Evolutionary conservation across 2,888 invertebrate species (phyloP).

Genomic region (Nephrotoma flavescens): DNA sequence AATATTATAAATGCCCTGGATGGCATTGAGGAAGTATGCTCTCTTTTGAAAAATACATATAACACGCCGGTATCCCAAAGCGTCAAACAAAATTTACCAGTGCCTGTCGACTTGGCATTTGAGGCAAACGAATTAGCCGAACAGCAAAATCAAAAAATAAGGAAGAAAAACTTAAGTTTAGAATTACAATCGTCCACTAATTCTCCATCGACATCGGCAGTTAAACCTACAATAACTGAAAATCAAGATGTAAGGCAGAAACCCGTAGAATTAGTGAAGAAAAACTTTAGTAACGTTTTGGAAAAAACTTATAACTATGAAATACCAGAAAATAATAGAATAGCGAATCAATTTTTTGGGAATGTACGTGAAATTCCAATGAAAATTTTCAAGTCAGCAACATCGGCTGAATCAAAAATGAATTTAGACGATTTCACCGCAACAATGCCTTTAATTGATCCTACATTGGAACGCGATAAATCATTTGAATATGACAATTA

Average conservation of each 20-base stretch:
- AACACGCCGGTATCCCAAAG: slow-evolving; percentile 3
- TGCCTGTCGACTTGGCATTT: slow-evolving; percentile 28
- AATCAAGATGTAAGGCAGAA: not conserved
- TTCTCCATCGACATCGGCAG: not conserved
- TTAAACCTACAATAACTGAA: not conserved
- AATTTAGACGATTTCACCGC: not conserved
- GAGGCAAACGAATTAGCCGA: slow-evolving; percentile 28
- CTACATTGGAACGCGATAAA: slow-evolving; percentile 1
- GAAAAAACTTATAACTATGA: slow-evolving; percentile 18
- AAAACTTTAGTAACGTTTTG: not conserved
- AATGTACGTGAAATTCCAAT: not conserved
- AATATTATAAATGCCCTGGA: slow-evolving; percentile 31
- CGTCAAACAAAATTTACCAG: slow-evolving; percentile 4
- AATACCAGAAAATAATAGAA: slow-evolving; percentile 24
- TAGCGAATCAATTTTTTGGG: not conserved
- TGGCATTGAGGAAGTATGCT: slow-evolving; percentile 31
- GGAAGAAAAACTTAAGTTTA: not conserved
- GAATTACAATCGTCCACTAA: not conserved
- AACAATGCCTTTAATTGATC: slow-evolving; percentile 6
- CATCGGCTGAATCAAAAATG: not conserved
- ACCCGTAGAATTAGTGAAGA: not conserved
- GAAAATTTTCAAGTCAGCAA: not conserved
- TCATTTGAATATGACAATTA: not conserved
- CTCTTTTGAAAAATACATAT: slow-evolving; percentile 13
- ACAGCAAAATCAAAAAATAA: not conserved